Evolutionary conservation across 2,113 vertebrate species (phyloP).

Genomic region (Pycnonotus jocosus): DNA sequence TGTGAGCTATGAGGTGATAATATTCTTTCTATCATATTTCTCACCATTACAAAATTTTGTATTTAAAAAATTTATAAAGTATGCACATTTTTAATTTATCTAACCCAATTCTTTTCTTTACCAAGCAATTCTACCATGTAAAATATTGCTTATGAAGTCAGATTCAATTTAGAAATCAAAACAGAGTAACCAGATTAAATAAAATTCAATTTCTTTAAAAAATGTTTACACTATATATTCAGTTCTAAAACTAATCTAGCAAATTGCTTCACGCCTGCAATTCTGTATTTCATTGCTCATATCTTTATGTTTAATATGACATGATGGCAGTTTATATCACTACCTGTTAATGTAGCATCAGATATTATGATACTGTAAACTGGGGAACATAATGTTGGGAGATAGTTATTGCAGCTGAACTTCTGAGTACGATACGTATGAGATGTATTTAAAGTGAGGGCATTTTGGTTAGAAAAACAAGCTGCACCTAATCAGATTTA

Average conservation of each 20-base stretch:
- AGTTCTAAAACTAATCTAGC: slow-evolving; percentile 56
- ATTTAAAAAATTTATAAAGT: neutral
- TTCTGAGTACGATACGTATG: slow-evolving; percentile 45
- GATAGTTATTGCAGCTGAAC: slow-evolving; percentile 50
- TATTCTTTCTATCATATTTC: neutral
- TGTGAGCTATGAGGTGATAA: neutral
- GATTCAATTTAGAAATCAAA: slow-evolving; percentile 28
- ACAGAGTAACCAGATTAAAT: slow-evolving; percentile 29
- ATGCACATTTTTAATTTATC: neutral
- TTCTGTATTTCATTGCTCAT: slow-evolving; percentile 52
- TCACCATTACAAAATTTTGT: neutral
- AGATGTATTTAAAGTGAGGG: slow-evolving; percentile 46
- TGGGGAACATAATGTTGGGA: slow-evolving; percentile 51
- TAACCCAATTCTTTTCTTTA: neutral
- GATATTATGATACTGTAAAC: slow-evolving; percentile 54
- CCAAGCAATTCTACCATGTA: neutral
- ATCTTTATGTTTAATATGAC: slow-evolving; percentile 54
- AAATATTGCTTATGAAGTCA: neutral
- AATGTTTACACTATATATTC: slow-evolving; percentile 4
- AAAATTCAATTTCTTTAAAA: slow-evolving; percentile 49
- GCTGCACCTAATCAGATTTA: slow-evolving; percentile 45
- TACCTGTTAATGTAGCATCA: slow-evolving; percentile 47
- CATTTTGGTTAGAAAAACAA: slow-evolving; percentile 62
- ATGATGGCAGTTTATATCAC: slow-evolving; percentile 50
- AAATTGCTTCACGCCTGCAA: slow-evolving; percentile 29